phyloP scores from a whole-genome alignment of 2,797 vertebrate genomes.

The Vespertilio murinus region DNA sequence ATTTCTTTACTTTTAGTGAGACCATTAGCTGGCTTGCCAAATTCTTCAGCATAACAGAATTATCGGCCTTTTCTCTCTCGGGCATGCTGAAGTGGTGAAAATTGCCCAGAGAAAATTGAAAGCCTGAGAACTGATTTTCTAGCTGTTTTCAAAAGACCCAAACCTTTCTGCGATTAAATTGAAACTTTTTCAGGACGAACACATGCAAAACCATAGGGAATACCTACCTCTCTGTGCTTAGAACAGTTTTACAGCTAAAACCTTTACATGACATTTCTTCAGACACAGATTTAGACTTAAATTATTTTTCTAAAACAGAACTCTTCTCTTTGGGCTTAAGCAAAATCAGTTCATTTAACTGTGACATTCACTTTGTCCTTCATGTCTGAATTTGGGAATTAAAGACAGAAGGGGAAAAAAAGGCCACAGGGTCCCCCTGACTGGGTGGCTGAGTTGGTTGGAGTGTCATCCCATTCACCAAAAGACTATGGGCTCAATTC shows the following conservation, averaged over 20 bases:
- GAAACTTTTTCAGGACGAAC: conserved; percentile 76
- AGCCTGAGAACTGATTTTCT: conserved; percentile 84
- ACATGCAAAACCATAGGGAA: conserved; percentile 70
- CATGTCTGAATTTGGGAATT: conserved; percentile 66
- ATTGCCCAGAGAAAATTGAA: conserved; percentile 83
- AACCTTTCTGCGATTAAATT: conserved; percentile 81
- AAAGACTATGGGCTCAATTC: background rate
- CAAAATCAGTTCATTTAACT: conserved; percentile 74
- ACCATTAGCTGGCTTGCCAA: conserved; percentile 76
- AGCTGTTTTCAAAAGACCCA: conserved; percentile 82
- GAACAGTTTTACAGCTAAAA: conserved; percentile 69
- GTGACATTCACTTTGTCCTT: conserved; percentile 50
- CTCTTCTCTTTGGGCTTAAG: conserved; percentile 66
- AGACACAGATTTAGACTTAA: conserved; percentile 78
- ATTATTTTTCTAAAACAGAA: conserved; percentile 81
- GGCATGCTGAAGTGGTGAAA: conserved; percentile 80
- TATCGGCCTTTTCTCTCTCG: conserved; percentile 79
- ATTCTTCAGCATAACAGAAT: conserved; percentile 81
- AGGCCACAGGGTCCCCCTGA: background rate
- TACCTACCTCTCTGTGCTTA: conserved; percentile 65
- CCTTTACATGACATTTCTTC: conserved; percentile 72
- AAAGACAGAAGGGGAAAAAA: background rate
- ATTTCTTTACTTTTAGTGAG: conserved; percentile 79
- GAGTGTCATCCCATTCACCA: background rate
- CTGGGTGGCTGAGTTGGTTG: background rate